Evolutionary conservation across 1,140 invertebrate genomes (phyloP).

Genomic region (Trachymyrmex septentrionalis): DNA sequence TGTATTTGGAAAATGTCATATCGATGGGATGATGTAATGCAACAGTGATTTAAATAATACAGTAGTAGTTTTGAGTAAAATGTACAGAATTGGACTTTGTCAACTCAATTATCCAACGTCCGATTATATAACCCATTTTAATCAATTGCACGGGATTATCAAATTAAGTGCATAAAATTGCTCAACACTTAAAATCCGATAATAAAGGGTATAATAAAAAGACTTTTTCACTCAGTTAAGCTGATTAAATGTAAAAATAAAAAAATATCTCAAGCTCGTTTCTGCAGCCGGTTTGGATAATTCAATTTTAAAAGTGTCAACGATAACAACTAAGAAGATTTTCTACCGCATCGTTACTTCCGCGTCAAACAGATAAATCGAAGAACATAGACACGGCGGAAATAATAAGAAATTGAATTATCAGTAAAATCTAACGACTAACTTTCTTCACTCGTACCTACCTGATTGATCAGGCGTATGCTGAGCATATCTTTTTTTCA

Average conservation of each 20-base stretch:
- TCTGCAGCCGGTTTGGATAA: background rate
- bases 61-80: slow-evolving; percentile 6
- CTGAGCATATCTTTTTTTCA: background rate
- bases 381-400: background rate
- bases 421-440: slow-evolving; percentile 7
- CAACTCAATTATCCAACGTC: background rate
- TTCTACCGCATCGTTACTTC: background rate
- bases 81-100: background rate
- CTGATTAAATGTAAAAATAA: background rate
- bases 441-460: slow-evolving; percentile 36
- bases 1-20: slow-evolving; percentile 24
- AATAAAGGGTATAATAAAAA: slow-evolving; percentile 3
- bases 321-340: background rate
- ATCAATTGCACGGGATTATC: slow-evolving; percentile 2
- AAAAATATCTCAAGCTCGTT: background rate
- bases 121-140: slow-evolving; percentile 37
- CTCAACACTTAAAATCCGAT: background rate
- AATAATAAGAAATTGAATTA: slow-evolving; percentile 47
- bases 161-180: slow-evolving; percentile 6
- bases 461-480: slow-evolving; percentile 54
- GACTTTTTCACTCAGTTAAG: background rate
- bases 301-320: background rate
- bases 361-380: slow-evolving; percentile 36
- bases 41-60: slow-evolving; percentile 35
- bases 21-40: slow-evolving; percentile 2